These are phyloP conservation scores for Nibea coibor DNA, from an alignment of 2,113 vertebrate genomes.

Conservation along the genomic window DNA sequence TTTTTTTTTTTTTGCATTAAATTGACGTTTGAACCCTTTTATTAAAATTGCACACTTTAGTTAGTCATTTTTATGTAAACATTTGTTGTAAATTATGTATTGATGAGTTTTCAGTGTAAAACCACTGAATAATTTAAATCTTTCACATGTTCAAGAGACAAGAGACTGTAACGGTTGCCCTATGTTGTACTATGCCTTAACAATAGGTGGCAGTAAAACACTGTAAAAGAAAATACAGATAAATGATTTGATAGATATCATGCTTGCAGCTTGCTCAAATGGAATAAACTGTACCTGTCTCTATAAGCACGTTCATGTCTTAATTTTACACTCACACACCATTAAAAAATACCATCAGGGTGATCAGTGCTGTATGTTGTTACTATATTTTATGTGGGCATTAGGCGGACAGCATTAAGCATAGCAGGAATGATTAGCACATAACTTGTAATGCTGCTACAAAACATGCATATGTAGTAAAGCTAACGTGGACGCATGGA, in stretches of 20 bases:
- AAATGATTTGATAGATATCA: background rate
- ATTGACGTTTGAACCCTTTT: background rate
- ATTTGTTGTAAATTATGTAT: background rate
- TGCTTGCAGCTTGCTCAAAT: slow-evolving; percentile 22
- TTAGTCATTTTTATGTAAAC: too few relatives aligned
- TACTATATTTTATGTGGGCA: background rate
- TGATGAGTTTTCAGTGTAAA: background rate
- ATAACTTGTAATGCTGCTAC: background rate
- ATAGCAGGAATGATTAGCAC: background rate
- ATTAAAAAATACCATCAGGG: background rate
- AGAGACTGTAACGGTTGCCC: background rate
- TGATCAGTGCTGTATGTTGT: background rate
- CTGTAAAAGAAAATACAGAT: slow-evolving; percentile 24
- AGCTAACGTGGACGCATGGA: background rate
- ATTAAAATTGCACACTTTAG: background rate
- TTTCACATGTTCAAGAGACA: slow-evolving; percentile 4
- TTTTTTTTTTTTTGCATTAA: background rate
- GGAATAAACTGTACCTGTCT: slow-evolving; percentile 25
- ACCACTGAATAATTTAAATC: background rate
- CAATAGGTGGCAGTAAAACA: slow-evolving; percentile 80
- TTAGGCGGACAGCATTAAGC: background rate
- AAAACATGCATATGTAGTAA: background rate
- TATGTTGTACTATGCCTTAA: slow-evolving; percentile 10
- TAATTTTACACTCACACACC: slow-evolving; percentile 13
- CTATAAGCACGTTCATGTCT: slow-evolving; percentile 2